These are phyloP conservation scores for Falco peregrinus DNA, from an alignment of 2,797 vertebrate species.

Conservation along the genomic window DNA sequence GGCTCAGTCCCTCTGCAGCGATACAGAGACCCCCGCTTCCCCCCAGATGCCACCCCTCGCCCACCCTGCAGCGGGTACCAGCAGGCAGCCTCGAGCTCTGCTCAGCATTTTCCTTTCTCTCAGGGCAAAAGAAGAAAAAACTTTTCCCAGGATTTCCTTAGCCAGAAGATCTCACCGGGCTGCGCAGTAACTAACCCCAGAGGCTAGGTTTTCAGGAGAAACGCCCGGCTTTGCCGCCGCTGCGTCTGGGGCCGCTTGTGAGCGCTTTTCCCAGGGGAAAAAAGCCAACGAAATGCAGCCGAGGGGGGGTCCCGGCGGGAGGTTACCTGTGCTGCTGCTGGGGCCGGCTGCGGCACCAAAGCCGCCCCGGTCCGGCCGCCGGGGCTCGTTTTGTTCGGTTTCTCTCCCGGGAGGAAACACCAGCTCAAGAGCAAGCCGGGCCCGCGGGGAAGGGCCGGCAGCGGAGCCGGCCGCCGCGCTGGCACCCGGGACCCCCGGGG, in stretches of 20 bases:
- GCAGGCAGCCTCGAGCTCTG: background rate
- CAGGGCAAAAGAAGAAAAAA: background rate
- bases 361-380: background rate
- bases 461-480: background rate
- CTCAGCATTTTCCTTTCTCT: rapidly evolving
- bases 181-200: background rate
- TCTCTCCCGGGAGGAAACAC: background rate
- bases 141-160: background rate
- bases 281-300: slow-evolving; percentile 22
- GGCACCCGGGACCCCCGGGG: background rate
- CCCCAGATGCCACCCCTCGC: background rate
- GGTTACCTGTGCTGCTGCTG: background rate
- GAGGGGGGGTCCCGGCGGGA: background rate
- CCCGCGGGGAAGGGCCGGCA: background rate
- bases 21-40: rapidly evolving
- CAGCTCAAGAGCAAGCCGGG: background rate
- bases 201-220: background rate
- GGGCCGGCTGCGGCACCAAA: background rate
- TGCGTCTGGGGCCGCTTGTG: background rate
- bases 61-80: rapidly evolving
- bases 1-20: background rate
- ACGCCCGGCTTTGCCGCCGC: background rate
- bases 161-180: background rate
- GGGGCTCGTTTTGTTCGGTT: background rate
- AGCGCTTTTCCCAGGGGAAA: background rate